phyloP scores from a whole-genome alignment of 2,113 vertebrate genomes.

The Anoura caudifer region DNA sequence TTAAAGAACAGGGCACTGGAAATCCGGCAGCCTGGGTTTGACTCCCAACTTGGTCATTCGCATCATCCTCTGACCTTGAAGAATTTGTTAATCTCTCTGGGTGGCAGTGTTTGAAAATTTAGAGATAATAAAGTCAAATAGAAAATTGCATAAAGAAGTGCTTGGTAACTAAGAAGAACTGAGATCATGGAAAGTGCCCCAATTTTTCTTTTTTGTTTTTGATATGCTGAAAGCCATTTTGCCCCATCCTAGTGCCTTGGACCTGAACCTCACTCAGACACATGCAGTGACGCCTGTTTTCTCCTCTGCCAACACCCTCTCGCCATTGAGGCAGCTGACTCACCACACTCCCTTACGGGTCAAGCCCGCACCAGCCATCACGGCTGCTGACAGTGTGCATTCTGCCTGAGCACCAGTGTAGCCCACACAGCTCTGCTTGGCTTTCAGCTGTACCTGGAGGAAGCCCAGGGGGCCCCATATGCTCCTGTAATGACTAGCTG shows the following conservation, averaged over 20 bases:
- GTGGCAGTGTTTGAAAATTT: not conserved
- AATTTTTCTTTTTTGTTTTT: not conserved
- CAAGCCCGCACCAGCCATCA: not conserved
- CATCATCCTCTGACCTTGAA: constrained; percentile 11
- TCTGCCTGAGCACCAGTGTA: not conserved
- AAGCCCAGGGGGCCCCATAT: constrained; percentile 69
- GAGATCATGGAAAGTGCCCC: not conserved
- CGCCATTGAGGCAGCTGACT: not conserved
- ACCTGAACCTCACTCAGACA: not conserved
- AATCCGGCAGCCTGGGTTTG: not conserved
- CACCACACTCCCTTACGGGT: not conserved
- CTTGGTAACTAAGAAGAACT: not conserved
- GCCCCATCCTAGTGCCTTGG: not conserved
- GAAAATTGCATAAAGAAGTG: not conserved
- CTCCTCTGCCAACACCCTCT: not conserved
- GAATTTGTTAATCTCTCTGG: not conserved
- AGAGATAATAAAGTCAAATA: constrained; percentile 29
- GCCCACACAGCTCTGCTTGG: not conserved
- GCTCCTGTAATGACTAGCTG: constrained; percentile 84
- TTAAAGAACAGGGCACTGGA: not conserved
- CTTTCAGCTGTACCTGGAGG: constrained; percentile 66
- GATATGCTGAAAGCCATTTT: not conserved
- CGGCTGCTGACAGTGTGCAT: no score
- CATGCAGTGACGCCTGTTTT: not conserved
- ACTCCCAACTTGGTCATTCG: not conserved